A percentile compares a stretch with the other conserved stretches of the same genome.
Evolutionary conservation across 2,888 invertebrate species (phyloP).

Genomic region (Adelognathus sp.): DNA sequence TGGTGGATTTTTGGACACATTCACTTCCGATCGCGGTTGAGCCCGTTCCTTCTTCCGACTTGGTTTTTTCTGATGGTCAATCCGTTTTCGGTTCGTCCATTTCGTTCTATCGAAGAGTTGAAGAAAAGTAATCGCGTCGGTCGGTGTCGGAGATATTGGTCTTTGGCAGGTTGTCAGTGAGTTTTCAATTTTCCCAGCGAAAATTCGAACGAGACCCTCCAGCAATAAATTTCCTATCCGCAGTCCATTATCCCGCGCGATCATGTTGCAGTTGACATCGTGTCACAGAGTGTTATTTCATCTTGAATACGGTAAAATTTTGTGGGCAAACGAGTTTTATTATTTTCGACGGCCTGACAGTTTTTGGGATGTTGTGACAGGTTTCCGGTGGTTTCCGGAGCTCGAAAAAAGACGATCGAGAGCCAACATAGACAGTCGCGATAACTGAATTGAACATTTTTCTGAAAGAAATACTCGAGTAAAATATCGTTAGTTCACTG

Average conservation of each 20-base stretch:
- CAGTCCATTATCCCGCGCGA: neutral
- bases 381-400: neutral
- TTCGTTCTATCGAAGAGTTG: neutral
- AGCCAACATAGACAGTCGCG: neutral
- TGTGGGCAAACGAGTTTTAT: neutral
- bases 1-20: neutral
- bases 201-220: neutral
- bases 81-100: neutral
- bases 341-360: conserved; percentile 8
- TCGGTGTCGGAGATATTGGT: neutral
- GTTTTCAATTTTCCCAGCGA: too few species aligned
- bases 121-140: neutral
- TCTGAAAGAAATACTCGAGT: too few species aligned
- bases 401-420: neutral
- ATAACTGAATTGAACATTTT: too few species aligned
- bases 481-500: too few species aligned
- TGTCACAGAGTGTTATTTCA: neutral
- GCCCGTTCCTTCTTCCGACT: neutral
- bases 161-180: neutral
- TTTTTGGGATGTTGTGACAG: neutral
- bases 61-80: neutral
- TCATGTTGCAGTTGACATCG: too few species aligned
- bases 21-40: neutral
- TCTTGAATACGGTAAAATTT: neutral
- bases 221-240: conserved; percentile 1